Conservation (phyloP, 2,797 vertebrate genomes). For the Sebastes miniatus region DNA sequence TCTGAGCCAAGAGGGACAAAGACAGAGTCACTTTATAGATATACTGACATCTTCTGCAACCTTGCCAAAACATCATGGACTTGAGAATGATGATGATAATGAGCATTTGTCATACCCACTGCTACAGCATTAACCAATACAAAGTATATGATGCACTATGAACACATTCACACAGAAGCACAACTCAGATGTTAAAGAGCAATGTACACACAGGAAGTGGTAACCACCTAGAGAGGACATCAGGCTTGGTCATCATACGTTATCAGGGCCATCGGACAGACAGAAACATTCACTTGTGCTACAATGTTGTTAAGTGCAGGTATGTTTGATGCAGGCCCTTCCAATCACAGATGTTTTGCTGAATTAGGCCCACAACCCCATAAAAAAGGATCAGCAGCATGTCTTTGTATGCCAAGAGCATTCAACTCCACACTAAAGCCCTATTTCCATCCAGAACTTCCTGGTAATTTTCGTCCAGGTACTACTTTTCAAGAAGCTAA, state of each 20-base stretch:
- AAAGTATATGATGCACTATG: neutral
- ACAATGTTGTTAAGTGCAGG: neutral
- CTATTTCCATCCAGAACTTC: no score
- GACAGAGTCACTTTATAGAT: slow-evolving; percentile 2
- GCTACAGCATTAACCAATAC: neutral
- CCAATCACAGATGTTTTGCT: neutral
- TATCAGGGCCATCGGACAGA: neutral
- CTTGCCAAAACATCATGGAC: neutral
- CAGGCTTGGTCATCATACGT: neutral
- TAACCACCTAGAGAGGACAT: neutral
- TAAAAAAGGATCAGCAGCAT: neutral
- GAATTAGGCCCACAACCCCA: neutral
- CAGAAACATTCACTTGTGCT: neutral
- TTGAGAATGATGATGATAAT: neutral
- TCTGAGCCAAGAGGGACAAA: slow-evolving; percentile 76
- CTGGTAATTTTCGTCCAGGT: no score
- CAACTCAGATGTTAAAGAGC: neutral
- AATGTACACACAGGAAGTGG: neutral
- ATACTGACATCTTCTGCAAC: neutral
- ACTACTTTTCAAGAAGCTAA: no score
- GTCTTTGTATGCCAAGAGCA: neutral
- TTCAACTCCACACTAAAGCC: neutral
- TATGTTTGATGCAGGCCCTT: neutral
- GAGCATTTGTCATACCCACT: neutral
- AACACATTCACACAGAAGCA: neutral